These are phyloP conservation scores for Diaphora mendica DNA, from an alignment of 2,888 invertebrate species.

Conservation along the genomic window DNA sequence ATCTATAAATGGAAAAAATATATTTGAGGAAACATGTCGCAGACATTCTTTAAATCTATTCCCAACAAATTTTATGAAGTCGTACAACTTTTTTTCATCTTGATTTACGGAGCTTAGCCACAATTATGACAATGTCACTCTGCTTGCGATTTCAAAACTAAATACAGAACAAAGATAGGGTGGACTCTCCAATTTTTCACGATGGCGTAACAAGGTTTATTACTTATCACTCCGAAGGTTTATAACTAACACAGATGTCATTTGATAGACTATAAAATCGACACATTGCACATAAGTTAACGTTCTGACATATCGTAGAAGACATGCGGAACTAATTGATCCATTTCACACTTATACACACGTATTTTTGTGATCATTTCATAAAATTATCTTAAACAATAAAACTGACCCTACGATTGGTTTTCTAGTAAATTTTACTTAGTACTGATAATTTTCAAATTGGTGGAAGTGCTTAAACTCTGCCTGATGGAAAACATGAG, in stretches of 20 bases:
- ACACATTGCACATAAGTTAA: constrained; percentile 2
- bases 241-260: constrained; percentile 48
- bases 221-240: constrained; percentile 37
- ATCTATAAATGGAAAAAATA: no score
- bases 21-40: no score
- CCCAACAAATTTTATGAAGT: no score
- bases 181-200: constrained; percentile 21
- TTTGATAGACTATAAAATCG: constrained; percentile 44
- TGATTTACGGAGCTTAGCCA: no score
- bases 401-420: no score
- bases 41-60: no score
- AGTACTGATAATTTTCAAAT: background rate
- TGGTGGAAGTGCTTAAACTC: background rate
- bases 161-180: constrained; percentile 10
- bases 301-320: background rate
- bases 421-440: no score
- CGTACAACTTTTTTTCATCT: no score
- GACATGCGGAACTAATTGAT: background rate
- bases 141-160: background rate
- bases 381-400: background rate
- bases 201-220: constrained; percentile 22
- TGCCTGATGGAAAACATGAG: background rate
- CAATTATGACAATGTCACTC: no score
- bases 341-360: background rate
- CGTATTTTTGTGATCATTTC: background rate